Evolutionary conservation across 2,888 invertebrate genomes (phyloP), one percentile per base, ranked within the genome.

Genomic region (Troilus luridus): DNA sequence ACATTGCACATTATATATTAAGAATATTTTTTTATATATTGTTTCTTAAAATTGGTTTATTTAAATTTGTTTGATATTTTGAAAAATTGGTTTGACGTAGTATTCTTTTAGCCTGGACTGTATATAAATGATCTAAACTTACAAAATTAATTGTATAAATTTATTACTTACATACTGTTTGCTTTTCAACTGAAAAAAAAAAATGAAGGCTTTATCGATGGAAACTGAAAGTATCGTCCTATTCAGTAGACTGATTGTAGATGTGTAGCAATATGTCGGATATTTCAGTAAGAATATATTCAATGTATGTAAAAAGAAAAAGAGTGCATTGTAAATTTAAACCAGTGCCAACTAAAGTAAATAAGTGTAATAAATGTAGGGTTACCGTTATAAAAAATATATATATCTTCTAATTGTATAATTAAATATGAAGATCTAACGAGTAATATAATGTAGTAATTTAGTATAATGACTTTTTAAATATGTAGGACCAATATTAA

Each of bases 171-270:
- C 11, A 85, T 85, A n/a, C n/a, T 85, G n/a, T 85, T n/a, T 85
- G n/a, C n/a, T 54, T 81, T 56, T n/a, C 41, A 58, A 56, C n/a
- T 58, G 6, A 85, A 85, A 56, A 58, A 85, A n/a, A 41, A 41
- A 41, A 41, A 41, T 41, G 5, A 56, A 85, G 56, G 85, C 85
- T 85, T n/a, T 56, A 56, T 56, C 24, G 27, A 67, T 89, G 54
- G n/a, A 89, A 89, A 89, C 60, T 67, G 89, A 89, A 89, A 27
- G 64, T 89, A 89, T 89, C 89, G 89, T 89, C 89, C 89, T 89
- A 89, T 54, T 21, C 27, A 54, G 89, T 89, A 89, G 89, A 89
- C 89, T 89, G 89, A 89, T 89, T 89, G n/a, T 89, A 89, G 89
- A 60, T 54, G n/a, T 27, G 54, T 89, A 89, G 89, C 19, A 58